Base-by-base conservation (phyloP, 2,888 invertebrate genomes). In the Acanthoscelides obtectus region DNA sequence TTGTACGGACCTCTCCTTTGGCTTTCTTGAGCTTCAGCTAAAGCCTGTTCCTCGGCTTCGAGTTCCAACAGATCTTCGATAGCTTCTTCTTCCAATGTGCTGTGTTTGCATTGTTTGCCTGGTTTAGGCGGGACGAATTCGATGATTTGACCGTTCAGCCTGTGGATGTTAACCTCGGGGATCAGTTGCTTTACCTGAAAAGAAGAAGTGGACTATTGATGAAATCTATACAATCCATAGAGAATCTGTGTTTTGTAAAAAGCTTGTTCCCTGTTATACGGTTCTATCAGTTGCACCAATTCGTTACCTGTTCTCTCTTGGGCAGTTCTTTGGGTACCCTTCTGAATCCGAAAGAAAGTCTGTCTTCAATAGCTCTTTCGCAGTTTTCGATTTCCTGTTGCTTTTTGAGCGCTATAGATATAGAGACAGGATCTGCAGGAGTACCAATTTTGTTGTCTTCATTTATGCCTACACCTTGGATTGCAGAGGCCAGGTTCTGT, bases 291-390 rank as follows among this genome's bases (percentile, higher is more conserved):
- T n/a, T n/a, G n/a, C n/a, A n/a, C n/a, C n/a, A n/a, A 22, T 72
- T 69, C n/a, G 67, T 69, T 70, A 74, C 69, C 64, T n/a, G n/a
- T n/a, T 71, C 68, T 22, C 68, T 70, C 22, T 64, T 69, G 17
- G 82, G 80, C 0, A 82, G 80, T 69, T 89, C 87, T 20, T 83
- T 79, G 0, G 89, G 90, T 19, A 85, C 72, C 20, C 84, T 86
- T 12, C 84, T 83, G 73, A 88, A 89, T 0, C 89, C 90, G 75
- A 87, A 89, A 3, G 86, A 81, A 6, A 90, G 78, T 74, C 85
- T 86, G 8, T 87, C 87, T 79, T 89, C 89, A 19, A 69, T 67
- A 20, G 73, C 69, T 19, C 69, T 69, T 0, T 86, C 85, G 5
- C 86, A 83, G 21, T 81, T 81, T 66, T 84, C 83, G 5, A 76